Percentiles rank a stretch among this genome's conserved stretches.
Conservation (phyloP, 1,140 invertebrate genomes). For the Nebria ingens region DNA sequence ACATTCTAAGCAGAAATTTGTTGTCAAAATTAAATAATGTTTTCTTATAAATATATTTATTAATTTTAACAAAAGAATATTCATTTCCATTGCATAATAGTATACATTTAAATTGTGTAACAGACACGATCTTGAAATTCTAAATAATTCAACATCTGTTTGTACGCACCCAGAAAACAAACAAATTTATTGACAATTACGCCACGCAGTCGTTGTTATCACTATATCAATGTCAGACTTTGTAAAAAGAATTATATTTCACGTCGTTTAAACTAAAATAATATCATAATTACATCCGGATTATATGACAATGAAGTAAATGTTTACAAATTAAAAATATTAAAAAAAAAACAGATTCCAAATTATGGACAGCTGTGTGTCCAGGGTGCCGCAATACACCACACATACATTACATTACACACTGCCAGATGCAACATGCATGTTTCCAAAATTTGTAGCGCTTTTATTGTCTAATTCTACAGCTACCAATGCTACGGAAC, state of each 20-base stretch:
- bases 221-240: background rate
- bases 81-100: background rate
- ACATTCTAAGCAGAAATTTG: too few species aligned
- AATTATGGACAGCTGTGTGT: too few species aligned
- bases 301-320: background rate
- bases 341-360: too few species aligned
- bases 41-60: background rate
- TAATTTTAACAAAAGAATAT: background rate
- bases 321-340: too few species aligned
- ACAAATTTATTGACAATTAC: too few species aligned
- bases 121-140: too few species aligned
- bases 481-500: background rate
- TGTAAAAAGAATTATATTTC: background rate
- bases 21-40: background rate
- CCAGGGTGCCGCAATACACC: background rate
- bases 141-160: too few species aligned
- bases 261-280: background rate
- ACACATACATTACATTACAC: background rate
- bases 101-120: too few species aligned
- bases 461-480: conserved; percentile 1
- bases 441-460: conserved; percentile 1
- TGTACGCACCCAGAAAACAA: too few species aligned
- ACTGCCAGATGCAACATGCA: background rate
- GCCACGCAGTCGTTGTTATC: too few species aligned
- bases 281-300: background rate